phyloP scores from a whole-genome alignment of 2,888 invertebrate species.

The Loripinus fragilis region DNA sequence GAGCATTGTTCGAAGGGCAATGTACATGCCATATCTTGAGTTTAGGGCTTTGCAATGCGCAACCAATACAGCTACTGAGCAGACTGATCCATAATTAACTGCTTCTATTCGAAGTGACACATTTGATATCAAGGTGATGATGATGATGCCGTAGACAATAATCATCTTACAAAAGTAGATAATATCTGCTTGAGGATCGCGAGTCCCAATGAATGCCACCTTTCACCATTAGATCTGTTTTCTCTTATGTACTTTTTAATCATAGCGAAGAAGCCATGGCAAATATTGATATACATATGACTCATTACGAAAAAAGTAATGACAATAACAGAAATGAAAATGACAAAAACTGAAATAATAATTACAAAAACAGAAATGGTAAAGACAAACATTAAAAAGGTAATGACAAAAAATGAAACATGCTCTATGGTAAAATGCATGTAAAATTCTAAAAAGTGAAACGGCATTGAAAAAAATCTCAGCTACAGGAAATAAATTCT shows the following conservation, averaged over 20 bases:
- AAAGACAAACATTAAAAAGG: neutral
- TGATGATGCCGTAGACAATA: constrained; percentile 44
- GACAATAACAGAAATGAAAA: neutral
- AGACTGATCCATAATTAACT: constrained; percentile 25
- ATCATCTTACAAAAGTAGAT: constrained; percentile 57
- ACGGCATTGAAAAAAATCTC: too few relatives aligned
- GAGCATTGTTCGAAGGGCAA: constrained; percentile 46
- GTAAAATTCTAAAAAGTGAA: too few relatives aligned
- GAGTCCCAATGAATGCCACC: constrained; percentile 46
- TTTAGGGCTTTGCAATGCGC: neutral
- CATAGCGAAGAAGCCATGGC: neutral
- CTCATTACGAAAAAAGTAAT: neutral
- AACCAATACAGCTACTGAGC: constrained; percentile 27
- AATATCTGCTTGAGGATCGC: constrained; percentile 48
- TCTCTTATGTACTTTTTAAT: constrained; percentile 28
- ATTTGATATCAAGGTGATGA: constrained; percentile 49
- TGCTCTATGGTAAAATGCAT: neutral
- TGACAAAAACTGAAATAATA: neutral
- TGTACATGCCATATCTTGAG: constrained; percentile 12
- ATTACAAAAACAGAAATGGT: neutral
- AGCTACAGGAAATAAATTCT: too few relatives aligned
- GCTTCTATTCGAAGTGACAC: constrained; percentile 37
- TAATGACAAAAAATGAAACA: constrained; percentile 3
- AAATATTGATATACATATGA: constrained; percentile 18
- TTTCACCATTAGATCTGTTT: constrained; percentile 26